Conservation (phyloP, 2,113 vertebrate species). For the Charina bottae region DNA sequence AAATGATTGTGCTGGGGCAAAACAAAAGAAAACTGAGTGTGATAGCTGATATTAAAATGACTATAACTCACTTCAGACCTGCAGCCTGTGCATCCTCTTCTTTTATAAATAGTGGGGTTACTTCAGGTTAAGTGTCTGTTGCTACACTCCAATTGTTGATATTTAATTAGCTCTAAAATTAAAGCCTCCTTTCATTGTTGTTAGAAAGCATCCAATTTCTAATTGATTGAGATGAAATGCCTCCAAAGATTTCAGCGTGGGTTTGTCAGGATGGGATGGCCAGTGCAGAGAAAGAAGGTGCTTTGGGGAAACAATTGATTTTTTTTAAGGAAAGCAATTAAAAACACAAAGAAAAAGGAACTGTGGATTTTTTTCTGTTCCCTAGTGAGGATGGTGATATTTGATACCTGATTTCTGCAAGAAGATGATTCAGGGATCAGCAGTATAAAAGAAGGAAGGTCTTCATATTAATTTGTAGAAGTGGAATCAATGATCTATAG, state of each 20-base stretch:
- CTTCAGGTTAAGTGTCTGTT: slow-evolving; percentile 79
- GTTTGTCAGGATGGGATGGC: slow-evolving; percentile 46
- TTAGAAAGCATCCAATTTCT: slow-evolving; percentile 65
- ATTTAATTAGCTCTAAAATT: slow-evolving; percentile 84
- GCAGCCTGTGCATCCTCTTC: slow-evolving; percentile 64
- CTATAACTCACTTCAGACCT: slow-evolving; percentile 69
- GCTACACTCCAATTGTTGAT: slow-evolving; percentile 78
- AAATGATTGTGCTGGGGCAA: slow-evolving; percentile 61
- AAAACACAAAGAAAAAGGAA: slow-evolving; percentile 7
- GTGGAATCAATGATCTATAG: not conserved
- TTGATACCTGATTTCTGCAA: not conserved
- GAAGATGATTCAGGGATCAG: not conserved
- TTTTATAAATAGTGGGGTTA: slow-evolving; percentile 75
- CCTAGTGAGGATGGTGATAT: not conserved
- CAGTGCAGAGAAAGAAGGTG: slow-evolving; percentile 57
- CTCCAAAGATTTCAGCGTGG: slow-evolving; percentile 27
- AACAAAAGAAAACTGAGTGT: slow-evolving; percentile 71
- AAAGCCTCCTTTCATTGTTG: slow-evolving; percentile 73
- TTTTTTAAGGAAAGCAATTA: slow-evolving; percentile 51
- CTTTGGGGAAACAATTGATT: slow-evolving; percentile 49
- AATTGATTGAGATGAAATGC: slow-evolving; percentile 75
- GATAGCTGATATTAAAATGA: slow-evolving; percentile 77
- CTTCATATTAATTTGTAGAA: not conserved
- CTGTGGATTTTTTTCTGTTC: not conserved
- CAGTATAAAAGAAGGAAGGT: not conserved